Evolutionary conservation across 2,113 vertebrate species (phyloP), one percentile per base, ranked within the genome.

Genomic region (Oryzias javanicus): DNA sequence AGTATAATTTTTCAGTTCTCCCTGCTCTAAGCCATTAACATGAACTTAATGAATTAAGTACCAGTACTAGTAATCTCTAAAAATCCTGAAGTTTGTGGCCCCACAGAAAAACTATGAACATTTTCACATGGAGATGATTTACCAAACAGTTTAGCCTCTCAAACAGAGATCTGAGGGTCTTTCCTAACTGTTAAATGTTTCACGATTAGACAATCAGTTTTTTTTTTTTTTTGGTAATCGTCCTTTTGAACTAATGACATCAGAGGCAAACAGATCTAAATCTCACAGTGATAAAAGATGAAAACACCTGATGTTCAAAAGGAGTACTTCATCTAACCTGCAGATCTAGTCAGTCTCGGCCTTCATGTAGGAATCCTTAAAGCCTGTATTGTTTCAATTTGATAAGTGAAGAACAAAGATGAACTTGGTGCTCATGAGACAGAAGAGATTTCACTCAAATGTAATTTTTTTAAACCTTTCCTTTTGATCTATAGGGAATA

Each of bases 371-470:
- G 55, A 15, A 53, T 29, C 20, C 16, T 20, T 55, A 44, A 22
- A 17, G 15, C 56, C 52, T 17, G 10, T 27, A 4, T 41, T 6
- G 25, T 27, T 61, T 35, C 20, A 42, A 1, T 27, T 25, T 7
- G 45, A 53, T 50, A 35, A 63, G 16, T 50, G 19, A 54, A 75
- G 67, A 80, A 80, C 70, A 76, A 70, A 75, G 49, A 64, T 3
- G 64, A 69, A 70, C 29, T 60, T 63, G 69, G 79, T 80, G 77
- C 72, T 81, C 71, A 68, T 52, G 25, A 42, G 56, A 16, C 66
- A 71, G 59, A 78, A 79, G 58, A 51, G 50, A 57, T 61, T 42
- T 20, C 27, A 18, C 47, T 70, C 64, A 53, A 40, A 19, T 22
- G 17, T n/a, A 40, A 22, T 7, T 57, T 52, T 14, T 56, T 3